phyloP scores from a whole-genome alignment of 2,797 vertebrate species.

The Oreochromis grahami region DNA sequence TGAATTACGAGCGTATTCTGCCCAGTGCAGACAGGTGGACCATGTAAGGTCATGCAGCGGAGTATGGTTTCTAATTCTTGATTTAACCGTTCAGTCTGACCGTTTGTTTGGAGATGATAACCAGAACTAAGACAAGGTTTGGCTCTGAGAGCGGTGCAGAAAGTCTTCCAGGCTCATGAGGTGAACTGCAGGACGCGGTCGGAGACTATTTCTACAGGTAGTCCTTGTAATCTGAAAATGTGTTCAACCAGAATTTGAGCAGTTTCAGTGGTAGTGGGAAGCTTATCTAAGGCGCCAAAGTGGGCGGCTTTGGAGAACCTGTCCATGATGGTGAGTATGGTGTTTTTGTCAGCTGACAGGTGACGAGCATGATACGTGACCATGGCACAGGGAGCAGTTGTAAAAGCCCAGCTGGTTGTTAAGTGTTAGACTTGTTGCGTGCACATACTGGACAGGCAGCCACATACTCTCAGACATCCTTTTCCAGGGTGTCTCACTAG shows the following conservation, averaged over 20 bases:
- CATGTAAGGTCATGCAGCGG: not conserved
- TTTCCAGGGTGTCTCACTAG: no score
- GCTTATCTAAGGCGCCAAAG: no score
- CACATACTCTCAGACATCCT: no score
- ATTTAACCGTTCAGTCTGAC: not conserved
- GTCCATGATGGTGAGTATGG: not conserved
- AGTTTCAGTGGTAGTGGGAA: no score
- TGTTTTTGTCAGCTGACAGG: not conserved
- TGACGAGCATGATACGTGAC: not conserved
- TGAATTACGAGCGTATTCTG: not conserved
- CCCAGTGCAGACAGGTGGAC: not conserved
- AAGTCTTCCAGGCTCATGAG: not conserved
- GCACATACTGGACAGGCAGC: no score
- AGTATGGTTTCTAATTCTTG: not conserved
- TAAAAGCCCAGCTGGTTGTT: no score
- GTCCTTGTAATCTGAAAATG: not conserved
- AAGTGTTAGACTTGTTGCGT: no score
- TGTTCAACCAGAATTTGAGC: no score
- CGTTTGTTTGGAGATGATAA: not conserved
- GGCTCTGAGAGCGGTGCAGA: not conserved
- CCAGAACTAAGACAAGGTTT: not conserved
- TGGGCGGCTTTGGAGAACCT: not conserved
- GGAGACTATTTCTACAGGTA: not conserved
- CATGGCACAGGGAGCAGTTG: not conserved
- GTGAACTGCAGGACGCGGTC: not conserved